phyloP scores from a whole-genome alignment of 1,140 invertebrate species.

The Archegozetes longisetosus region DNA sequence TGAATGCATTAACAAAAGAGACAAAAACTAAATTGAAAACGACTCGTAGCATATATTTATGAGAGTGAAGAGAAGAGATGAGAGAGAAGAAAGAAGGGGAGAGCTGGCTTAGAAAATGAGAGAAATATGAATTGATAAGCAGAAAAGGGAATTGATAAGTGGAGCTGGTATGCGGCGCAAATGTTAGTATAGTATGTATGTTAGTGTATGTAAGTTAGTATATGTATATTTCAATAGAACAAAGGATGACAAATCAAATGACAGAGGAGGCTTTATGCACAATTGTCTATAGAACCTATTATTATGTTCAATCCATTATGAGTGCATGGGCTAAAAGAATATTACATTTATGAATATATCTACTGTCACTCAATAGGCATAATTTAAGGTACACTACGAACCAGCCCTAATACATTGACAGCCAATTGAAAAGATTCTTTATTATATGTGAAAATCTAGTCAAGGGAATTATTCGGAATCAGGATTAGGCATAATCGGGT shows the following conservation, averaged over 20 bases:
- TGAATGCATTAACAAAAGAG: background rate
- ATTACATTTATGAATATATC: background rate
- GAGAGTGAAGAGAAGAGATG: background rate
- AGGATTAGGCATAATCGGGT: conserved; percentile 1
- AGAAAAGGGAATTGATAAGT: background rate
- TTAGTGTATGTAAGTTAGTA: background rate
- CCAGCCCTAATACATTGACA: background rate
- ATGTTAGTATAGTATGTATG: background rate
- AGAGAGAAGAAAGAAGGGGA: background rate
- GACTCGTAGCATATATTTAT: background rate
- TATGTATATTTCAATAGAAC: background rate
- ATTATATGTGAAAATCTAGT: background rate
- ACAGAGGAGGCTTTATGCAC: background rate
- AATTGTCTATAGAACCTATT: background rate
- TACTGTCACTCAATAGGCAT: background rate
- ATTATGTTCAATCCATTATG: background rate
- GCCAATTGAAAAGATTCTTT: conserved; percentile 1
- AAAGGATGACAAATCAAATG: conserved; percentile 4
- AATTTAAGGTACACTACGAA: background rate
- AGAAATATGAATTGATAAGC: background rate
- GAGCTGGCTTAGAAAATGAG: background rate
- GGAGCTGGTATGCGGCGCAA: background rate
- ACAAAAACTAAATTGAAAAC: background rate
- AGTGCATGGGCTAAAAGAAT: background rate
- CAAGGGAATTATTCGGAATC: background rate